A percentile compares a stretch with the other conserved stretches of the same genome.
Conservation (phyloP, 2,797 vertebrate species). For the Rhynchotus rufescens region DNA sequence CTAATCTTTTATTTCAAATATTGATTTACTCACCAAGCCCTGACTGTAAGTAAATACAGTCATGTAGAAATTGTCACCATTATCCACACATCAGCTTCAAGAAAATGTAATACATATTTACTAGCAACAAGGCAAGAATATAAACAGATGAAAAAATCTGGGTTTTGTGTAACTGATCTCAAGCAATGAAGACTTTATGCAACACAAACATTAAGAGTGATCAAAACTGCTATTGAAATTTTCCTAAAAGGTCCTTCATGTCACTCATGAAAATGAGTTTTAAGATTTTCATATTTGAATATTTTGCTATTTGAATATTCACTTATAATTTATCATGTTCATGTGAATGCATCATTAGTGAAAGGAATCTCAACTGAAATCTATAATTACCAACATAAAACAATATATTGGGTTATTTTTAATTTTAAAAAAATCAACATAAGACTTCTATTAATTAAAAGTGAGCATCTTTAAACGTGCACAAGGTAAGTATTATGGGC, state of each 20-base stretch:
- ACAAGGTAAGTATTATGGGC: background rate
- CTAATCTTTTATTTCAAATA: conserved; percentile 18
- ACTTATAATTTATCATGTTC: conserved; percentile 52
- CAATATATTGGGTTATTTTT: conserved; percentile 58
- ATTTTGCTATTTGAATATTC: conserved; percentile 44
- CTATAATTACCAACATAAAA: conserved; percentile 59
- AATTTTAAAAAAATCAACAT: conserved; percentile 25
- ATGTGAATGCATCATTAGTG: conserved; percentile 58
- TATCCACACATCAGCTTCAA: background rate
- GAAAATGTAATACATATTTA: background rate
- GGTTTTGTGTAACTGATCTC: background rate
- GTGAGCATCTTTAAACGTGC: background rate
- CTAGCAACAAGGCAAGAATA: background rate
- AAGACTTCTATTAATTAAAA: background rate
- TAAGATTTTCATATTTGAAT: conserved; percentile 41
- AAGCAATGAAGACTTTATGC: background rate
- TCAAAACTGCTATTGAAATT: background rate
- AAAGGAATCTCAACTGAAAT: conserved; percentile 57
- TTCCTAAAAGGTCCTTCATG: conserved; percentile 26
- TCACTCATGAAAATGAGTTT: background rate
- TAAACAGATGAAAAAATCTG: background rate
- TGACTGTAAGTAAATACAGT: background rate
- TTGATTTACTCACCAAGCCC: background rate
- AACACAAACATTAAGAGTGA: conserved; percentile 12
- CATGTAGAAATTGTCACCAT: background rate